A percentile compares a stretch with the other conserved stretches of the same genome.
Evolutionary conservation across 1,140 invertebrate genomes (phyloP).

Genomic region (Lepidurus packardi): DNA sequence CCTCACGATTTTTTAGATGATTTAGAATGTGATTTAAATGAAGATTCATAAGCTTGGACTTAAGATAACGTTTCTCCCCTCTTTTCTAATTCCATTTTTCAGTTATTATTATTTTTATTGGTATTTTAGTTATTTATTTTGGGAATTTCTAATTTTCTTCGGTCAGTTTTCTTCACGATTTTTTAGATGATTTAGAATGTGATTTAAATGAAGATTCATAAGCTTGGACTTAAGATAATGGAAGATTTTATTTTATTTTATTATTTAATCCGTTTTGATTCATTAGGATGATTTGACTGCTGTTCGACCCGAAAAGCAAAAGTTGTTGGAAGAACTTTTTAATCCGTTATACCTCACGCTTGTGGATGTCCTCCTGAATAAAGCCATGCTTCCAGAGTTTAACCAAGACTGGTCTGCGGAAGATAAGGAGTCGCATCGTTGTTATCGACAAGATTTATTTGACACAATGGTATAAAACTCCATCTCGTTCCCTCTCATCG

Average conservation of each 20-base stretch:
- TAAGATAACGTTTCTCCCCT: conserved; percentile 27
- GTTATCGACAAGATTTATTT: conserved; percentile 83
- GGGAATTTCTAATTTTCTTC: no score
- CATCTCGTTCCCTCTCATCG: background rate
- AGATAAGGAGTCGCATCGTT: conserved; percentile 77
- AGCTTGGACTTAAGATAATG: no score
- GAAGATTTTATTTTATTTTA: conserved; percentile 22
- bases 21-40: no score
- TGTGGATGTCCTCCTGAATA: conserved; percentile 57
- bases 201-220: no score
- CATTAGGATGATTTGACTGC: conserved; percentile 57
- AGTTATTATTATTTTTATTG: conserved; percentile 29
- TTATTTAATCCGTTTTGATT: background rate
- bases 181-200: no score
- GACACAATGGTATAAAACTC: conserved; percentile 67
- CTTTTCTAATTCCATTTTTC: conserved; percentile 16
- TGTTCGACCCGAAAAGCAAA: conserved; percentile 49
- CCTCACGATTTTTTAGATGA: no score
- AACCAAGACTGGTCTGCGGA: conserved; percentile 55
- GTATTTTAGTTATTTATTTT: background rate
- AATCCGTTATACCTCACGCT: conserved; percentile 61
- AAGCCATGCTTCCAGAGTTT: conserved; percentile 56
- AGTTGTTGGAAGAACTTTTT: conserved; percentile 49
- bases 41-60: no score
- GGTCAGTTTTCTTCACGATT: no score